A percentile compares a stretch with the other conserved stretches of the same genome.
Evolutionary conservation across 2,888 invertebrate genomes (phyloP).

Genomic region (Plebejus argus): DNA sequence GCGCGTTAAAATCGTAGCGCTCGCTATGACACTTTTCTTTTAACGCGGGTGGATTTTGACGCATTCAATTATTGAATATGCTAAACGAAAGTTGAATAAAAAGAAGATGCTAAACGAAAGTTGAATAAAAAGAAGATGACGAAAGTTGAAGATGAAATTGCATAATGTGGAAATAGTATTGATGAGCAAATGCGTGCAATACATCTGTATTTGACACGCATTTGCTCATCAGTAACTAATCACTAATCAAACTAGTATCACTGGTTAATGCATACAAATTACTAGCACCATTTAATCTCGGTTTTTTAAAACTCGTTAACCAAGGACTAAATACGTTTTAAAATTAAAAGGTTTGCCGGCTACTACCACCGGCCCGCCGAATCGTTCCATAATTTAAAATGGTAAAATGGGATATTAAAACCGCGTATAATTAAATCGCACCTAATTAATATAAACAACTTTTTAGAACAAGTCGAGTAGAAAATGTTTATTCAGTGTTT

Average conservation of each 20-base stretch:
- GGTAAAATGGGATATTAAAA: slow-evolving; percentile 18
- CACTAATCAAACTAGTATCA: no score
- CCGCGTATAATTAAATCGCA: not conserved
- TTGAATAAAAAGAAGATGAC: no score
- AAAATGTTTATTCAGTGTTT: slow-evolving; percentile 31
- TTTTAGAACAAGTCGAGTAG: not conserved
- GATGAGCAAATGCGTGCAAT: no score
- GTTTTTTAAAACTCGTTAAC: slow-evolving; percentile 13
- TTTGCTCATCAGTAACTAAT: not conserved
- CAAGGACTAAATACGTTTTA: not conserved
- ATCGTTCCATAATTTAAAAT: slow-evolving; percentile 1
- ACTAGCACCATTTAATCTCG: not conserved
- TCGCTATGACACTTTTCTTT: no score
- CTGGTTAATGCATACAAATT: not conserved
- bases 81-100: no score
- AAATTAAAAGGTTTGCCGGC: slow-evolving; percentile 2
- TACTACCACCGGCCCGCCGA: not conserved
- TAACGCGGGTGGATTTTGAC: no score
- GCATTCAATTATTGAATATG: no score
- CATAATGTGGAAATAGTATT: no score
- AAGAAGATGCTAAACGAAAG: no score
- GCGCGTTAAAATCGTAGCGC: no score
- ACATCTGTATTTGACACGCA: not conserved
- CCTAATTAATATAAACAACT: slow-evolving; percentile 3
- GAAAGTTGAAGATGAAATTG: no score